These are phyloP conservation scores for Malurus splendens DNA, from an alignment of 2,797 vertebrate species.

Conservation along the genomic window DNA sequence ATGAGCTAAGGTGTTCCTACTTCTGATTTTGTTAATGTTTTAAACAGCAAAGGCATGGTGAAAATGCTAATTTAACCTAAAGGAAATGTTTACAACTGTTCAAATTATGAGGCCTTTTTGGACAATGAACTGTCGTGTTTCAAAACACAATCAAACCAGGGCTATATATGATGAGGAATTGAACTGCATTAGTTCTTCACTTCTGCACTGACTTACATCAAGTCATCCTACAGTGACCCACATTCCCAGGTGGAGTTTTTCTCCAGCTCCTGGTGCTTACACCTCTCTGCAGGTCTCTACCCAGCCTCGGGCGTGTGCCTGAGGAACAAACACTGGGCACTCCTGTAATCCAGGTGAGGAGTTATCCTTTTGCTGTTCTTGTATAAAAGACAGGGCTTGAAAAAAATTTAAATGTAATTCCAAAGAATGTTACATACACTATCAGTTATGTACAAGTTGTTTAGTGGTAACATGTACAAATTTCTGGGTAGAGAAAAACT, in stretches of 20 bases:
- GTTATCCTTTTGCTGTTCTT: not conserved
- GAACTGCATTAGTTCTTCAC: not conserved
- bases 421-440: not conserved
- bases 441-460: not conserved
- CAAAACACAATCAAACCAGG: not conserved
- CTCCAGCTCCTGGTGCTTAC: not conserved
- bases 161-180: not conserved
- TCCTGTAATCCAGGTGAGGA: not conserved
- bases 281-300: not conserved
- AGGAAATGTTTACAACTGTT: conserved; percentile 9
- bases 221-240: not conserved
- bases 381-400: not conserved
- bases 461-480: rapidly evolving
- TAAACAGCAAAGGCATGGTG: not conserved
- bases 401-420: not conserved
- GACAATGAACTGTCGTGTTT: not conserved
- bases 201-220: not conserved
- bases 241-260: not conserved
- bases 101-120: conserved; percentile 7
- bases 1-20: not conserved
- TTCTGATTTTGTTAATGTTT: not conserved
- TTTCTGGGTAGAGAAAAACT: not conserved
- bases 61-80: not conserved
- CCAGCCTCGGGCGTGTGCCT: rapidly evolving
- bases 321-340: not conserved